Conservation (phyloP, 2,888 invertebrate genomes). For the Lepidonotus clava region DNA sequence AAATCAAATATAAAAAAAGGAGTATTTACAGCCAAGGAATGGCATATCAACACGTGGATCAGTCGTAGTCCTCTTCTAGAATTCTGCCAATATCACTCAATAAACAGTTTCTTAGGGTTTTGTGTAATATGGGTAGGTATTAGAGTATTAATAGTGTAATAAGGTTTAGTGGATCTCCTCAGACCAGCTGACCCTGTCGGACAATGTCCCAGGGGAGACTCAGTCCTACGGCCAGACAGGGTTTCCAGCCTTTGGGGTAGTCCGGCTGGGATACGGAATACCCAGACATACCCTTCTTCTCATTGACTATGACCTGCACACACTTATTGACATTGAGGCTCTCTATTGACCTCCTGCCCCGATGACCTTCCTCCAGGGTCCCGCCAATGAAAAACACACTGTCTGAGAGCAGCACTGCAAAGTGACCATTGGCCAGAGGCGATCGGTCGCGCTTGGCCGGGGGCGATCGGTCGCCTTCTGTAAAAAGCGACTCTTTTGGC, state of each 20-base stretch:
- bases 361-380: background rate
- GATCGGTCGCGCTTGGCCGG: background rate
- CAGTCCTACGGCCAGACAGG: background rate
- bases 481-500: background rate
- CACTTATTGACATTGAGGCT: background rate
- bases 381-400: background rate
- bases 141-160: no score
- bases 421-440: background rate
- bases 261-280: background rate
- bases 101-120: no score
- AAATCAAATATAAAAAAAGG: no score
- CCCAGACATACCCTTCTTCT: background rate
- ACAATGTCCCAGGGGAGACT: background rate
- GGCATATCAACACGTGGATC: no score
- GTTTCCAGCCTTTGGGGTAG: background rate
- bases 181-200: background rate
- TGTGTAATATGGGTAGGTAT: no score
- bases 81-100: no score
- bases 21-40: no score
- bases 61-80: no score
- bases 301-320: background rate
- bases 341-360: background rate
- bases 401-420: background rate
- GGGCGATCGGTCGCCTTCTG: background rate
- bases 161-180: no score